These are phyloP conservation scores for Oryzias dopingdopingensis DNA, from an alignment of 2,797 vertebrate species.

Conservation along the genomic window DNA sequence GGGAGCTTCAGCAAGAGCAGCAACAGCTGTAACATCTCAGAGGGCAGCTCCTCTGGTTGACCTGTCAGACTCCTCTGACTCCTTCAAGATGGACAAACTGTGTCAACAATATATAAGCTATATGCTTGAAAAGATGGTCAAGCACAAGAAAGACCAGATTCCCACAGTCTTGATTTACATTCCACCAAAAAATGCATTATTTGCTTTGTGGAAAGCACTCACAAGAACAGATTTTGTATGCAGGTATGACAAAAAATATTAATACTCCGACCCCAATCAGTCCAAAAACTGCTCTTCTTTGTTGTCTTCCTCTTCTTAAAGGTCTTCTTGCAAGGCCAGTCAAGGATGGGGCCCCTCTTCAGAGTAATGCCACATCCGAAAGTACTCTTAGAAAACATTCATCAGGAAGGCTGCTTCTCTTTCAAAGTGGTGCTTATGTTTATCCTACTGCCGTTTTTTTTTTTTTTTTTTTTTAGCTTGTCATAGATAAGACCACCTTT, in stretches of 20 bases:
- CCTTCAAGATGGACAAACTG: constrained; percentile 28
- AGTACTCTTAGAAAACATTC: constrained; percentile 14
- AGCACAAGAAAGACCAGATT: constrained; percentile 11
- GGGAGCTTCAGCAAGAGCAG: constrained; percentile 17
- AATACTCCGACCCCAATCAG: constrained; percentile 19
- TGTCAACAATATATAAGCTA: constrained; percentile 36
- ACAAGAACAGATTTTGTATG: neutral
- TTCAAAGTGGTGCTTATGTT: constrained; percentile 25
- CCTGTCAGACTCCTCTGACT: constrained; percentile 45
- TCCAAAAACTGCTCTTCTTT: constrained; percentile 6
- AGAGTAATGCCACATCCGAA: constrained; percentile 42
- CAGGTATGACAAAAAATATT: constrained; percentile 10
- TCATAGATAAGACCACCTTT: constrained; percentile 29
- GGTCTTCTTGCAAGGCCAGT: constrained; percentile 31
- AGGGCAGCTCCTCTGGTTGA: constrained; percentile 29
- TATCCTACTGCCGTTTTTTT: constrained; percentile 34
- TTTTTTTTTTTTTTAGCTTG: constrained; percentile 6
- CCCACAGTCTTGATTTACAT: constrained; percentile 26
- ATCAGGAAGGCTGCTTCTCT: constrained; percentile 21
- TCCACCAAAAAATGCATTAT: constrained; percentile 10
- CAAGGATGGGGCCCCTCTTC: constrained; percentile 14
- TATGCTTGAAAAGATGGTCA: constrained; percentile 23
- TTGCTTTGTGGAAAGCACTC: constrained; percentile 3
- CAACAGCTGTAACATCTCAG: constrained; percentile 54
- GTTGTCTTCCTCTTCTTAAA: constrained; percentile 29